Conservation (phyloP, 2,797 vertebrate species). For the Xenopus petersii region DNA sequence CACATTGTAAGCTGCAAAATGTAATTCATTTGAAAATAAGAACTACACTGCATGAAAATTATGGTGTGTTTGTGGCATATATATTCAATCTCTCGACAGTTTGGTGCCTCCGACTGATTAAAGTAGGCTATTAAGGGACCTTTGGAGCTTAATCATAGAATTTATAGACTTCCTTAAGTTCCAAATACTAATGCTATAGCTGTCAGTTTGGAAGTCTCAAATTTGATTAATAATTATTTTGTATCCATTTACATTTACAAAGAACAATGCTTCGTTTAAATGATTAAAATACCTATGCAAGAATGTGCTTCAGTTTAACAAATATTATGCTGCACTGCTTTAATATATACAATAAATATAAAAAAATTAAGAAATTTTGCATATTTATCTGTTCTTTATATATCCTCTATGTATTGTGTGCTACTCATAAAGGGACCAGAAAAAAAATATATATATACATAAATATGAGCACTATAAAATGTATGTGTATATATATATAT, state of each 20-base stretch:
- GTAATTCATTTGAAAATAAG: conserved; percentile 49
- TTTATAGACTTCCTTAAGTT: conserved; percentile 44
- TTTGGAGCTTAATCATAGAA: conserved; percentile 44
- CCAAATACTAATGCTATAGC: conserved; percentile 40
- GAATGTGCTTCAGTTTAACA: no score
- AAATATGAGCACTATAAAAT: background rate
- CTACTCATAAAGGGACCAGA: no score
- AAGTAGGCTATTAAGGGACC: conserved; percentile 46
- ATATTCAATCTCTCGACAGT: conserved; percentile 43
- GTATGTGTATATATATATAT: background rate
- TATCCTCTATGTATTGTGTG: no score
- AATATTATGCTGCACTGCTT: no score
- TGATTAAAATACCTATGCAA: background rate
- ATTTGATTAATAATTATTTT: conserved; percentile 39
- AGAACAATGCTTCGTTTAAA: conserved; percentile 27
- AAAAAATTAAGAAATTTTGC: no score
- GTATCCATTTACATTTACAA: conserved; percentile 9
- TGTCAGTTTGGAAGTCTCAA: conserved; percentile 32
- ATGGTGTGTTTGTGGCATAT: conserved; percentile 45
- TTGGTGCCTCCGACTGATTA: conserved; percentile 37
- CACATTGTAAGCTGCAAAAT: conserved; percentile 44
- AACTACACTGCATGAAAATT: conserved; percentile 44
- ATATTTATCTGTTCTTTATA: no score
- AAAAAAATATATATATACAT: no score
- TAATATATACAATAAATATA: no score